Evolutionary conservation across 2,888 invertebrate species (phyloP), one percentile per base, ranked within the genome.

Genomic region (Erebia epiphron): DNA sequence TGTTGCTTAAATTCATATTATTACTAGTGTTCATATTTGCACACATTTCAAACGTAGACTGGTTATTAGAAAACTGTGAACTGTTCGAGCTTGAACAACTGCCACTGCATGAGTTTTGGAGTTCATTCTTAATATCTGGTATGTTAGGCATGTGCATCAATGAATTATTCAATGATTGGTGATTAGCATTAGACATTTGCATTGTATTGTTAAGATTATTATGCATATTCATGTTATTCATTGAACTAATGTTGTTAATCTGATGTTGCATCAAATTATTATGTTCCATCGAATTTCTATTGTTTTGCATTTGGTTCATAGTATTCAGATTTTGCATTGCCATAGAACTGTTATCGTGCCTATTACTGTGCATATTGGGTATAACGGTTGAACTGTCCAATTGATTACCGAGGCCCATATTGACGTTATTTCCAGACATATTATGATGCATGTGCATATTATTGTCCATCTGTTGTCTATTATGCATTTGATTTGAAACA

Each of bases 81-180:
- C 79, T 86, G 71, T 85, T 91, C 1, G 54, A 54, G 70, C 87
- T 91, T 18, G 92, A 83, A 73, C 93, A 93, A 77, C 88, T 92
- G 8, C 91, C 92, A 75, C 91, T 86, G 74, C 93, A 93, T 7
- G 91, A 87, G 77, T 85, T 91, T 80, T 91, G 89, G 52, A 92
- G 91, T 77, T 93, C 93, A 78, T 89, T 92, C 82, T 93, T 93
- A 41, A 93, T 93, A 73, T 93, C 93, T 8, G 92, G 89, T 75
- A 92, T 93, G 75, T 89, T 92, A 7, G 90, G 88, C 71, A 83
- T 86, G 74, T 93, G 93, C 88, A 93, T 89, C 75, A 93, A 85
- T 13, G 89, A 82, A 74, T 83, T 91, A 72, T 83, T 90, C 80
- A 93, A 86, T 16, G 88, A 80, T 76, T 90, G 92, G 76, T 91